Percentiles rank a stretch among this genome's conserved stretches.
Conservation (phyloP, 2,797 vertebrate genomes). For the Typhlichthys subterraneus region DNA sequence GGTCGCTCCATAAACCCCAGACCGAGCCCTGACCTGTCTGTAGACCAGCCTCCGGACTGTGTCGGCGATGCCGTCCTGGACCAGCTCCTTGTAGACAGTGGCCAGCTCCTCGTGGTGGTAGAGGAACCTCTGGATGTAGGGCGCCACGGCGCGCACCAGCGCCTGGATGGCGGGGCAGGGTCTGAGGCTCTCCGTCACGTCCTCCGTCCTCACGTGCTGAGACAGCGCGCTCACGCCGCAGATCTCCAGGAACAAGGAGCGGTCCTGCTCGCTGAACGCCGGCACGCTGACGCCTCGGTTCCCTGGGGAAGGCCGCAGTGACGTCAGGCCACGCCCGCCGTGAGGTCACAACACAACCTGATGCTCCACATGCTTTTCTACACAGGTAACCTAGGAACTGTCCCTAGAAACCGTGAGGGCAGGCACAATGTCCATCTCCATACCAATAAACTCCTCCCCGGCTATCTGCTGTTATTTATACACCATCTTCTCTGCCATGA, state of each 20-base stretch:
- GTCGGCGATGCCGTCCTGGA: conserved; percentile 56
- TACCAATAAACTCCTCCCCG: too few species aligned
- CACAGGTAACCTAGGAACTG: too few species aligned
- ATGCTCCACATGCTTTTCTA: too few species aligned
- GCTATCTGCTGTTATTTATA: too few species aligned
- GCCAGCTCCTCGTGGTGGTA: conserved; percentile 67
- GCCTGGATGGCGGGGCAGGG: conserved; percentile 70
- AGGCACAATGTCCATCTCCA: too few species aligned
- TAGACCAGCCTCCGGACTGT: conserved; percentile 68
- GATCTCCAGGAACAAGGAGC: conserved; percentile 75
- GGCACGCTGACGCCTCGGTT: conserved; percentile 15
- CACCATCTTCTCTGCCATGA: too few species aligned
- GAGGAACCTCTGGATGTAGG: conserved; percentile 81
- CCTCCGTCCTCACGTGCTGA: conserved; percentile 61
- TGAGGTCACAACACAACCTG: too few species aligned
- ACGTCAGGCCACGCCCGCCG: too few species aligned
- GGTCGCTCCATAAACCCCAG: too few species aligned
- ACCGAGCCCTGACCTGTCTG: conserved; percentile 64
- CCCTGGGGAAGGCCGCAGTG: neutral
- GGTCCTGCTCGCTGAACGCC: conserved; percentile 67
- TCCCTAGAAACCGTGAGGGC: too few species aligned
- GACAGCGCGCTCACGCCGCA: conserved; percentile 71
- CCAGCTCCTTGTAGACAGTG: conserved; percentile 66
- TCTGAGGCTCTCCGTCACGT: conserved; percentile 71
- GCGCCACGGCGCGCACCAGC: conserved; percentile 68